Evolutionary conservation across 2,888 invertebrate species (phyloP).

Genomic region (Ophion slaviceki): DNA sequence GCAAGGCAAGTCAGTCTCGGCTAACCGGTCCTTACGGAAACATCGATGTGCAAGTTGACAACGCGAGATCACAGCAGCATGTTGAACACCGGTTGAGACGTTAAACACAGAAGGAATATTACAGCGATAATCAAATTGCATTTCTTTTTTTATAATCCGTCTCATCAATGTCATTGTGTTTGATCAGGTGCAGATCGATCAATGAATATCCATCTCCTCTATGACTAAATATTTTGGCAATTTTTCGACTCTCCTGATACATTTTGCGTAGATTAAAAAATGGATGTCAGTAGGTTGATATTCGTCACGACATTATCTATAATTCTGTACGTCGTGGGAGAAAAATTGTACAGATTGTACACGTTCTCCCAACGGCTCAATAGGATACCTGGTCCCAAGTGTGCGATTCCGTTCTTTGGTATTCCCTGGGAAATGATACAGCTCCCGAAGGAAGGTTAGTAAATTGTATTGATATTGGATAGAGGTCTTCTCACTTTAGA

Average conservation of each 20-base stretch:
- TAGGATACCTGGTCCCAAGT: constrained; percentile 72
- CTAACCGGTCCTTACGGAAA: not conserved
- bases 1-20: not conserved
- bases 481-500: no score
- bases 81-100: not conserved
- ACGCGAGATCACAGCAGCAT: not conserved
- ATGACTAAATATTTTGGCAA: no score
- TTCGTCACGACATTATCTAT: constrained; percentile 1
- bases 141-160: not conserved
- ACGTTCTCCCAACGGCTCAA: constrained; percentile 57
- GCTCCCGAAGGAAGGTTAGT: constrained; percentile 68
- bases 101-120: not conserved
- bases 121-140: not conserved
- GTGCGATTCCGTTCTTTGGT: constrained; percentile 70
- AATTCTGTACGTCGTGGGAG: constrained; percentile 10
- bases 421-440: constrained; percentile 56
- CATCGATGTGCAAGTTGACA: not conserved
- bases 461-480: not conserved
- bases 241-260: no score
- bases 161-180: no score
- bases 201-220: no score
- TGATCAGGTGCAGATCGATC: no score
- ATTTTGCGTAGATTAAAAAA: constrained; percentile 8
- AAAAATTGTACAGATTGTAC: constrained; percentile 60
- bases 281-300: constrained; percentile 26